Evolutionary conservation across 1,140 invertebrate genomes (phyloP).

Genomic region (Diachasma alloeum): DNA sequence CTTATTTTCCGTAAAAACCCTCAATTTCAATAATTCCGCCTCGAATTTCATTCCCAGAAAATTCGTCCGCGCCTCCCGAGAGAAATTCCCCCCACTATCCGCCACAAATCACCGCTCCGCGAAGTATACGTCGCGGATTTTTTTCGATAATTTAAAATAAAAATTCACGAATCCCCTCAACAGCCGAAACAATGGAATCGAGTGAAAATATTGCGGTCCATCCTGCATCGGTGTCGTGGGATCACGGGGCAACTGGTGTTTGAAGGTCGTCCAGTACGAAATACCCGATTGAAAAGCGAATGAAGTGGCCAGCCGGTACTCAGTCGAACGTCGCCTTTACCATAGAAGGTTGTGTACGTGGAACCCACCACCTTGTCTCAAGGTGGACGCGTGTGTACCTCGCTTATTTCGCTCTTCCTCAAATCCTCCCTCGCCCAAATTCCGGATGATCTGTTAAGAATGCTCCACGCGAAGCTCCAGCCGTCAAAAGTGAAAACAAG

Average conservation of each 20-base stretch:
- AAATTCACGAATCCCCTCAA: neutral
- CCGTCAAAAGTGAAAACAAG: too few species aligned
- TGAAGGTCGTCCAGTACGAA: constrained; percentile 30
- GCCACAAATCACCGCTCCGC: too few species aligned
- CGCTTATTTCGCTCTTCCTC: neutral
- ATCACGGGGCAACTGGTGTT: neutral
- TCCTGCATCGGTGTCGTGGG: neutral
- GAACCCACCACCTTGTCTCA: neutral
- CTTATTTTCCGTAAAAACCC: too few species aligned
- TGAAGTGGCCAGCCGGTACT: constrained; percentile 21
- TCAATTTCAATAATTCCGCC: too few species aligned
- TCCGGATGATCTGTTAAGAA: too few species aligned
- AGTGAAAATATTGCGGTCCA: neutral
- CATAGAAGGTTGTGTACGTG: constrained; percentile 8
- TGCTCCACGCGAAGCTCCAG: too few species aligned
- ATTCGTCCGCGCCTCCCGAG: too few species aligned
- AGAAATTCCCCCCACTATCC: too few species aligned
- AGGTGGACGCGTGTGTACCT: neutral
- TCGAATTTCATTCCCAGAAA: too few species aligned
- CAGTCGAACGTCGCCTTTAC: constrained; percentile 30
- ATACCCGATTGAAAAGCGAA: constrained; percentile 35
- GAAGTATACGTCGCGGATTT: too few species aligned
- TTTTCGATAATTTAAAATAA: too few species aligned
- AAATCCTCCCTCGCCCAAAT: neutral
- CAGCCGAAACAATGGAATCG: neutral